phyloP scores from a whole-genome alignment of 2,113 vertebrate genomes.

The Carassius carassius region DNA sequence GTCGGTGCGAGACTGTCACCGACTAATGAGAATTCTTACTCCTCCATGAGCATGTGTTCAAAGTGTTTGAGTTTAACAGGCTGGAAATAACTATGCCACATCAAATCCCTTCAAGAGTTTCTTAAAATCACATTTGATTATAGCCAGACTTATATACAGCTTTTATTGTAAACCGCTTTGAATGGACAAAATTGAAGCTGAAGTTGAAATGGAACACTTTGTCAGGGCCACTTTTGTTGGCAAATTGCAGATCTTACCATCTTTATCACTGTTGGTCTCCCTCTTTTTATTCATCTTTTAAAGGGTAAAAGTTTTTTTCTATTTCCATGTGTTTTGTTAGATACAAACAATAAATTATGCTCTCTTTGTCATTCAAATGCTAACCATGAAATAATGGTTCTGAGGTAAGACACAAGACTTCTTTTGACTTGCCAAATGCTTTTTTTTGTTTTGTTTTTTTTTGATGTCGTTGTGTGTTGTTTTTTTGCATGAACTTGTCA shows the following conservation, averaged over 20 bases:
- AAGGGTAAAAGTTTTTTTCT: background rate
- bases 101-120: background rate
- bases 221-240: background rate
- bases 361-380: slow-evolving; percentile 71
- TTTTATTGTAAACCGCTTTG: slow-evolving; percentile 5
- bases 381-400: slow-evolving; percentile 70
- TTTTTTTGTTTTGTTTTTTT: no score
- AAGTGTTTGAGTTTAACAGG: slow-evolving; percentile 26
- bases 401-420: slow-evolving; percentile 71
- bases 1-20: slow-evolving; percentile 24
- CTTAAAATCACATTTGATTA: slow-evolving; percentile 30
- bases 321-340: background rate
- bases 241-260: background rate
- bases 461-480: background rate
- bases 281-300: background rate
- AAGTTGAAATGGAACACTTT: background rate
- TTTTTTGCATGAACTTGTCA: background rate
- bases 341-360: slow-evolving; percentile 58
- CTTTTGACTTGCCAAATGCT: background rate
- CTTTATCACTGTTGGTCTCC: background rate
- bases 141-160: slow-evolving; percentile 10
- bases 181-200: background rate
- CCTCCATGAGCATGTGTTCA: background rate
- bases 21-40: slow-evolving; percentile 45
- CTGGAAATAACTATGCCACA: slow-evolving; percentile 25